Percentiles rank a stretch among this genome's conserved stretches.
Conservation (phyloP, 2,113 vertebrate species). For the Riparia riparia region DNA sequence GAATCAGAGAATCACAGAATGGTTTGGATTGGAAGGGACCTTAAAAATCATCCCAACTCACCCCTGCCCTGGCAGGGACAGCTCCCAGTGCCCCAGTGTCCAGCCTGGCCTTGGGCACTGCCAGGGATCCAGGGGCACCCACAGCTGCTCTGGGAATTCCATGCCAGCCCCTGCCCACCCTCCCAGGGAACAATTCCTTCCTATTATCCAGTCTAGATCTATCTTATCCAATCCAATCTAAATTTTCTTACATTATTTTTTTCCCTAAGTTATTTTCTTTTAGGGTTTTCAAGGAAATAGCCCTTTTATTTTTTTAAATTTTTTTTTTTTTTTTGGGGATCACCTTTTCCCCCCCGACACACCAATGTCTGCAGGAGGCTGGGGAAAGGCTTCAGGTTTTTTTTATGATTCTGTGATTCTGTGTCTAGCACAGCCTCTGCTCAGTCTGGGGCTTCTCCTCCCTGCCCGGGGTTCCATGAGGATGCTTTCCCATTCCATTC, state of each 20-base stretch:
- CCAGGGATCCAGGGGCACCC: neutral
- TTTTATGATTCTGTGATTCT: neutral
- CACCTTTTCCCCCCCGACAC: neutral
- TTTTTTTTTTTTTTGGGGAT: neutral
- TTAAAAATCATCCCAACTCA: accelerated
- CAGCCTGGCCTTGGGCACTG: neutral
- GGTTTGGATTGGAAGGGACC: neutral
- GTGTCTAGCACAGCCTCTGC: neutral
- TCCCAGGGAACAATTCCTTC: neutral
- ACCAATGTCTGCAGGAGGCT: neutral
- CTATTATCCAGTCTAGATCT: neutral
- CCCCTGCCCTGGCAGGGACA: neutral
- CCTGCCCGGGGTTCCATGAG: neutral
- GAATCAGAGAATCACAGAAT: neutral
- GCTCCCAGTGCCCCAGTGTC: neutral
- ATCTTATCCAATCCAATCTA: too few species aligned
- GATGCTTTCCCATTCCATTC: neutral
- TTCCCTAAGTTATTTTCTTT: neutral
- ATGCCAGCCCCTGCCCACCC: neutral
- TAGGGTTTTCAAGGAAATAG: neutral
- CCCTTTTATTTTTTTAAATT: accelerated
- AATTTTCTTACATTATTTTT: neutral
- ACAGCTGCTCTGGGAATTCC: neutral
- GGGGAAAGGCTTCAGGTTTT: neutral
- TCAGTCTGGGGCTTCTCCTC: neutral